phyloP scores from a whole-genome alignment of 2,113 vertebrate genomes.

The Kobus ellipsiprymnus region DNA sequence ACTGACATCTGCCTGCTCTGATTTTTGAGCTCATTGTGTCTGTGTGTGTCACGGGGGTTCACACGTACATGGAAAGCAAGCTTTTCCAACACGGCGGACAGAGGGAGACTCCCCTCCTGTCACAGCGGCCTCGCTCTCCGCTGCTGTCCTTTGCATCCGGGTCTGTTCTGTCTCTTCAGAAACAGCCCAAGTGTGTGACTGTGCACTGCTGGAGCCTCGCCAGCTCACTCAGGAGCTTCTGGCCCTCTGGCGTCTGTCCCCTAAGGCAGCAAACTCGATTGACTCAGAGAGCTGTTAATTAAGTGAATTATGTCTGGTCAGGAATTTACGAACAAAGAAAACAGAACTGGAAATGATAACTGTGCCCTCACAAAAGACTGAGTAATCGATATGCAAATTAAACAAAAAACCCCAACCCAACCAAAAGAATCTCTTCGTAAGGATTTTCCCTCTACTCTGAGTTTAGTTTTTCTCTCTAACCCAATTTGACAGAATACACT shows the following conservation, averaged over 20 bases:
- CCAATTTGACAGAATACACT: not conserved
- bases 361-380: not conserved
- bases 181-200: not conserved
- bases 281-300: slow-evolving; percentile 64
- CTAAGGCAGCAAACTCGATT: not conserved
- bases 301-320: slow-evolving; percentile 48
- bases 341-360: not conserved
- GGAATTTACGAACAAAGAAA: slow-evolving; percentile 46
- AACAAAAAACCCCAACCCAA: not conserved
- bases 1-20: not conserved
- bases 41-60: not conserved
- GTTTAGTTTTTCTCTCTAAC: not conserved
- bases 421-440: not conserved
- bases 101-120: not conserved
- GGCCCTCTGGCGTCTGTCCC: not conserved
- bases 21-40: not conserved
- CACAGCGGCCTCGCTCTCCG: not conserved
- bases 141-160: not conserved
- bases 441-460: not conserved
- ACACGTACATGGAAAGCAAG: not conserved
- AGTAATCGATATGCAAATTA: not conserved
- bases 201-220: not conserved
- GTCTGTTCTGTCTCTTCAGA: not conserved
- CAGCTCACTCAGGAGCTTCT: slow-evolving; percentile 4
- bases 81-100: not conserved